phyloP scores from a whole-genome alignment of 2,113 vertebrate genomes.

The Perca flavescens region DNA sequence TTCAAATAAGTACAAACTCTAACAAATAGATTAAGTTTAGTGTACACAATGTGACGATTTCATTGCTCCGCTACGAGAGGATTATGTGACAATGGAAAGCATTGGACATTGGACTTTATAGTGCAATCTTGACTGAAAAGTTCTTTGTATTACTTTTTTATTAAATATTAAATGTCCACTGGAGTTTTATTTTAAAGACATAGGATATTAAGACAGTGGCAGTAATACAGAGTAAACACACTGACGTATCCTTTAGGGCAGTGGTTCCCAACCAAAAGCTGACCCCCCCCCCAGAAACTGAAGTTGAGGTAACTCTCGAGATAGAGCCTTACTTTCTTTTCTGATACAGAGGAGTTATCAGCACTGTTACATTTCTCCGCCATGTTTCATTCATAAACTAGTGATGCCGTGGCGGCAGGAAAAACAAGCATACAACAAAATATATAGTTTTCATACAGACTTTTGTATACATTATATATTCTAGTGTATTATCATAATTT shows the following conservation, averaged over 20 bases:
- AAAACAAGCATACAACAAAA: too few species aligned
- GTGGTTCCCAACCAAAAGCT: too few species aligned
- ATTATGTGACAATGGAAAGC: conserved; percentile 23
- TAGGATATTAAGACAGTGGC: background rate
- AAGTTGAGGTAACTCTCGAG: too few species aligned
- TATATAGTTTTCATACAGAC: too few species aligned
- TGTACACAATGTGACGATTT: conserved; percentile 34
- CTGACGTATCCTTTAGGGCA: background rate
- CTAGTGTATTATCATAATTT: too few species aligned
- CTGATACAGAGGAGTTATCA: too few species aligned
- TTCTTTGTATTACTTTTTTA: background rate
- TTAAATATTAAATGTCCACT: background rate
- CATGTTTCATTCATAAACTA: too few species aligned
- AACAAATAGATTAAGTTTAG: conserved; percentile 23
- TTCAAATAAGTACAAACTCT: background rate
- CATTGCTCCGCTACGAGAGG: conserved; percentile 1
- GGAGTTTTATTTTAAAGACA: background rate
- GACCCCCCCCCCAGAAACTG: too few species aligned
- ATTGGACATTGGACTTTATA: background rate
- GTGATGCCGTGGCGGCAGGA: too few species aligned
- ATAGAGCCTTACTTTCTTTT: too few species aligned
- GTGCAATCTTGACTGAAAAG: conserved; percentile 1
- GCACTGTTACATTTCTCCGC: too few species aligned
- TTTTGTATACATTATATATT: too few species aligned
- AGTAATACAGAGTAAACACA: background rate